These are phyloP conservation scores for Sporophila hypoxantha DNA, from an alignment of 2,113 vertebrate species.

Conservation along the genomic window DNA sequence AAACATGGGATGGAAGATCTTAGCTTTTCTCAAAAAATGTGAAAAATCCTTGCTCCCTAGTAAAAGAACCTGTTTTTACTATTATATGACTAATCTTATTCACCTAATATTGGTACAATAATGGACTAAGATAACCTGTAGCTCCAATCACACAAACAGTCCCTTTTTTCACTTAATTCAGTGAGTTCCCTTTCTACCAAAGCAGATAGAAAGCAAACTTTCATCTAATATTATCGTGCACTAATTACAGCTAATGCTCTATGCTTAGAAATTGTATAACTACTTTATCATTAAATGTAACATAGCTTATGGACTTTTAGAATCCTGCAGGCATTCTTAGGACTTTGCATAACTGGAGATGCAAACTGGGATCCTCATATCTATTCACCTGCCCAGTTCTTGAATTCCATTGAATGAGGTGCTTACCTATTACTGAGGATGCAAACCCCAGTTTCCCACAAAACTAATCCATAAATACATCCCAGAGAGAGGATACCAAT, in stretches of 20 bases:
- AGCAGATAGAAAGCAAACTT: not conserved
- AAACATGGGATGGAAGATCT: not conserved
- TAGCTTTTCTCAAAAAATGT: not conserved
- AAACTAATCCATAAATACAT: not conserved
- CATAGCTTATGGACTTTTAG: not conserved
- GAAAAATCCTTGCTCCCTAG: not conserved
- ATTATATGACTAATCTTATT: not conserved
- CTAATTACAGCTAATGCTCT: not conserved
- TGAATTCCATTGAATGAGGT: not conserved
- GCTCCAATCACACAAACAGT: not conserved
- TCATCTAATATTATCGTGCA: not conserved
- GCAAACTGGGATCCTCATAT: not conserved
- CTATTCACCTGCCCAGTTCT: not conserved
- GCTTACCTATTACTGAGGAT: not conserved
- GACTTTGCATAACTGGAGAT: not conserved
- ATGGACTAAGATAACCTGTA: not conserved
- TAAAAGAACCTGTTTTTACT: not conserved
- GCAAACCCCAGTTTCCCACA: not conserved
- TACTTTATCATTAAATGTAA: not conserved
- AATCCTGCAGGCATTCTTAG: not conserved
- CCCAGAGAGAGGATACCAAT: not conserved
- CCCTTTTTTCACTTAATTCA: not conserved
- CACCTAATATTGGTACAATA: not conserved
- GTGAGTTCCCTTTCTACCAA: not conserved
- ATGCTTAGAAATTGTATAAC: not conserved